Evolutionary conservation across 2,113 vertebrate species (phyloP), one percentile per base, ranked within the genome.

Genomic region (Elaphurus davidianus): DNA sequence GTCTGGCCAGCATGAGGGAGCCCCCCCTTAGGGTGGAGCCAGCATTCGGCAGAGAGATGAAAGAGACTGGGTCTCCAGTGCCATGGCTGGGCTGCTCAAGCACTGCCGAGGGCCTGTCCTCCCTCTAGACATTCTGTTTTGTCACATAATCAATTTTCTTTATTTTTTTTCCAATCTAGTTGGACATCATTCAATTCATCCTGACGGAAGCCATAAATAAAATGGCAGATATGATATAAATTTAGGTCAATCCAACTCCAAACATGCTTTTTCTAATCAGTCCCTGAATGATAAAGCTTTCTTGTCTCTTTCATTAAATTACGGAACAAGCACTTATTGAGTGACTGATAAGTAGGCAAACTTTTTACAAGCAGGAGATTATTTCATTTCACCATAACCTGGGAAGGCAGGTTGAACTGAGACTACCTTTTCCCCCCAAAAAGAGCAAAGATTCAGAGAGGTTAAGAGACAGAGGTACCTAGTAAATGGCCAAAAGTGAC

Each of bases 401-500:
- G 30, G 74, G 30, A 85, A 76, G 54, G 13, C 17, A 47, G 71
- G 55, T 55, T 60, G 30, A 74, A 21, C 25, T 36, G 14, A 30
- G 54, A 36, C 12, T 1, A 28, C 9, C 36, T 40, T 45, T 36
- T 7, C 5, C 16, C 23, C 28, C 25, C 4, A 1, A 9, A 78
- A 93, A 85, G 40, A 89, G 57, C 47, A 50, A 74, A 55, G 85
- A 88, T 50, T 45, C 47, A 62, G 43, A 52, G 43, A 89, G 50
- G 33, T 87, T 83, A 87, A 76, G 11, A 36, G 47, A 54, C 28
- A 71, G 62, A 93, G 36, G 50, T 1, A 62, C 27, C 54, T 28
- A 64, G 16, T 5, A 76, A 52, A 10, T 30, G 47, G 54, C 81
- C 13, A 2, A 91, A 74, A 43, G 4, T 21, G 15, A 23, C 62